Evolutionary conservation across 2,888 invertebrate genomes (phyloP), one percentile per base, ranked within the genome.

Genomic region (Mythimna ferrago): DNA sequence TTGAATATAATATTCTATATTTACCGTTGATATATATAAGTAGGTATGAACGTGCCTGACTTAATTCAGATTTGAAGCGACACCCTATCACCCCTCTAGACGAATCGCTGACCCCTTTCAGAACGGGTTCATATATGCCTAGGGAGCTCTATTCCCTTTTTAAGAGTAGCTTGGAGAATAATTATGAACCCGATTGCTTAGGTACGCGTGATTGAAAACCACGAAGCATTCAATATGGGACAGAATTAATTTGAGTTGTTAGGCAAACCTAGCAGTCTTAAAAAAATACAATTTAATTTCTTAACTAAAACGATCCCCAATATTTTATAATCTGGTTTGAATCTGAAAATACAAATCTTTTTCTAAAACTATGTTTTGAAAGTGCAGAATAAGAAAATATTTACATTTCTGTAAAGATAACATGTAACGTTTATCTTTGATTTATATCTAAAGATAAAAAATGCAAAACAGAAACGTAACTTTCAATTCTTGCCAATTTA

Each of bases 41-140:
- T 4, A 53, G 7, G 41, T 9, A 9, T 14, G 4, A 56, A 32
- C 16, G 6, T 11, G 19, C 9, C 32, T 38, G 6, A 21, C 5
- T 66, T 38, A 32, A 41, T 67, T 48, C 32, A 32, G 51, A 21
- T 26, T 48, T n/a, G 48, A 48, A 19, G 53, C 32, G 10, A 16
- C 16, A 54, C n/a, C 35, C 10, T 54, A n/a, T 58, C 64, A 73
- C 78, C 76, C 71, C 61, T 63, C 38, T 58, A 67, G 61, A 72
- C 32, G 11, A 53, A 58, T 51, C 10, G 4, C 54, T 71, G 67
- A 71, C 69, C 69, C 75, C 74, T 75, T 61, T 66, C 54, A 61
- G 38, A 65, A 66, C 56, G 38, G 53, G 7, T 53, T 77, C 21
- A 57, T 51, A 10, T 66, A 26, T 65, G 60, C 58, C 66, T 60